Evolutionary conservation across 1,140 invertebrate genomes (phyloP).

Genomic region (Drosophila willistoni): DNA sequence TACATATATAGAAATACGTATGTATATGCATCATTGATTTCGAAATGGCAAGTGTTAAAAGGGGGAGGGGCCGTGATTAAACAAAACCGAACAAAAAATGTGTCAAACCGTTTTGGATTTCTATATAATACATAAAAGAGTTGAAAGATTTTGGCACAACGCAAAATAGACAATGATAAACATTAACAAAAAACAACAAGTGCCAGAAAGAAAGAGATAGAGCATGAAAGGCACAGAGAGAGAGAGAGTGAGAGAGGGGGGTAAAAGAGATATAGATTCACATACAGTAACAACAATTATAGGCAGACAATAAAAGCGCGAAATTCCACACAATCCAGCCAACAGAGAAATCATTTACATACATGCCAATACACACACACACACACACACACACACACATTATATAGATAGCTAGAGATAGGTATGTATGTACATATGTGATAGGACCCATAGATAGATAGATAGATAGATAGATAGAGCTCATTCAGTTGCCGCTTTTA

Average conservation of each 20-base stretch:
- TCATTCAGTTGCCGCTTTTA: constrained; percentile 59
- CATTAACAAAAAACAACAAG: constrained; percentile 37
- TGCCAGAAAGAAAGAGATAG: constrained; percentile 18
- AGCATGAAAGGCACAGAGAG: background rate
- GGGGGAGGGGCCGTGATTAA: background rate
- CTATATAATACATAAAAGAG: constrained; percentile 67
- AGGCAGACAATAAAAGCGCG: constrained; percentile 69
- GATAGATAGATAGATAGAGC: constrained; percentile 54
- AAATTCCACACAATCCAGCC: constrained; percentile 57
- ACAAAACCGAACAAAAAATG: constrained; percentile 29
- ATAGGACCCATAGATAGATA: background rate
- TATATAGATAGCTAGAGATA: constrained; percentile 16
- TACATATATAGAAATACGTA: background rate
- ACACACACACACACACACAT: background rate
- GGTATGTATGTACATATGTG: constrained; percentile 4
- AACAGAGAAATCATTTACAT: constrained; percentile 4
- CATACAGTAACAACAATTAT: constrained; percentile 33
- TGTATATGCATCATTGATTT: background rate
- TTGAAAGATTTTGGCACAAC: constrained; percentile 67
- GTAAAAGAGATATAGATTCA: constrained; percentile 2
- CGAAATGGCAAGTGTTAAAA: background rate
- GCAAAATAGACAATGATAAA: constrained; percentile 58
- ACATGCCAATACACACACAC: background rate
- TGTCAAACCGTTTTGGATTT: constrained; percentile 74
- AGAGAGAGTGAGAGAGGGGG: background rate